These are phyloP conservation scores for Drosophila rufa DNA, from an alignment of 1,140 invertebrate species.

Conservation along the genomic window DNA sequence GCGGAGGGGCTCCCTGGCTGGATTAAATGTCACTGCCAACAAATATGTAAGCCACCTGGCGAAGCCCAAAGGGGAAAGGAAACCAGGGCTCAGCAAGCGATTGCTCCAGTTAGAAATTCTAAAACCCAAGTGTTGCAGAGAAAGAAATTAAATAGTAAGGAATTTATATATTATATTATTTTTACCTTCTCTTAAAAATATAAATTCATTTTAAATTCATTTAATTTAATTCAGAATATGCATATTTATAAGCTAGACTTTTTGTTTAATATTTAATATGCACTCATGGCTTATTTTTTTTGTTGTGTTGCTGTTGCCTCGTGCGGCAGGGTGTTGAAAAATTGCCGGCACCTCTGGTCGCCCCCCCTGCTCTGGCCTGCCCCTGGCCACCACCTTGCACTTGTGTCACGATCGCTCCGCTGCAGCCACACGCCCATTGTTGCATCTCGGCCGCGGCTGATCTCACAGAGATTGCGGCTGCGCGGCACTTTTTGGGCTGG, in stretches of 20 bases:
- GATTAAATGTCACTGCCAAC: constrained; percentile 73
- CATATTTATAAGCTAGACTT: too few relatives aligned
- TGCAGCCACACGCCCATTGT: constrained; percentile 66
- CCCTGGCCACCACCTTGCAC: constrained; percentile 54
- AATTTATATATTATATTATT: neutral
- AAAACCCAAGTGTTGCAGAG: constrained; percentile 51
- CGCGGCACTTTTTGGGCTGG: constrained; percentile 75
- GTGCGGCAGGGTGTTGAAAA: constrained; percentile 77
- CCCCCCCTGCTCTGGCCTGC: constrained; percentile 1
- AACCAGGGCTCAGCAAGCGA: neutral
- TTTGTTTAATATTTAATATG: neutral
- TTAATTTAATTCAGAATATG: neutral
- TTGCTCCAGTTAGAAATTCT: constrained; percentile 78
- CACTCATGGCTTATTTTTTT: neutral
- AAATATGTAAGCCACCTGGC: constrained; percentile 60
- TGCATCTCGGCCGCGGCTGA: constrained; percentile 73
- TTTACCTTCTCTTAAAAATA: neutral
- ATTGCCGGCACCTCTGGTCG: constrained; percentile 67
- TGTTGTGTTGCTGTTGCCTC: constrained; percentile 33
- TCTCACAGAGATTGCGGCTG: constrained; percentile 74
- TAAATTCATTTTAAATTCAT: neutral
- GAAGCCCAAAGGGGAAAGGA: neutral
- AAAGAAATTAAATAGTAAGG: neutral
- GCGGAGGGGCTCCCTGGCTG: constrained; percentile 16
- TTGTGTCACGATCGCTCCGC: constrained; percentile 73